Conservation (phyloP, 1,140 invertebrate genomes). For the Orchesella cincta region DNA sequence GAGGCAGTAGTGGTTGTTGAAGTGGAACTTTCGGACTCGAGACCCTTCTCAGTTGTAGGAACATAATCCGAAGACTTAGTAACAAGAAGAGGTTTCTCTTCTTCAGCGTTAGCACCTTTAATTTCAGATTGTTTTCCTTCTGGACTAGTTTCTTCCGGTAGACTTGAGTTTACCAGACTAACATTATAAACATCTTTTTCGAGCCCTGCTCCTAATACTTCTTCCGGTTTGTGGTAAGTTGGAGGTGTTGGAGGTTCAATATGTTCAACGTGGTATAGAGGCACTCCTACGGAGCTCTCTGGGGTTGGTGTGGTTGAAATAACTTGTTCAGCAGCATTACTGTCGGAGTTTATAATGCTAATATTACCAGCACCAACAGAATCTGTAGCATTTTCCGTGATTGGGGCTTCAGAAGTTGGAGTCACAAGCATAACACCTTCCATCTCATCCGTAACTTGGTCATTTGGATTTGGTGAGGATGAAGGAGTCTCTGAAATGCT, state of each 20-base stretch:
- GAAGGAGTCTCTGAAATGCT: conserved; percentile 13
- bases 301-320: conserved; percentile 16
- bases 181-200: conserved; percentile 14
- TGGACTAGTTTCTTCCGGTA: not conserved
- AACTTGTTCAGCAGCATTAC: not conserved
- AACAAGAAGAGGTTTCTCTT: not conserved
- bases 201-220: not conserved
- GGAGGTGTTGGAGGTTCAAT: conserved; percentile 47
- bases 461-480: conserved; percentile 40
- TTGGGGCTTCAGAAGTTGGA: conserved; percentile 37
- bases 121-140: not conserved
- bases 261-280: conserved; percentile 50
- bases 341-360: not conserved
- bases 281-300: conserved; percentile 47
- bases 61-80: not conserved
- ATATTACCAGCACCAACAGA: not conserved
- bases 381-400: conserved; percentile 41
- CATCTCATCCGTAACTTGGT: conserved; percentile 38
- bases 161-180: not conserved
- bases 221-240: conserved; percentile 49
- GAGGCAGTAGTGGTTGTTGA: not conserved
- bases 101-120: not conserved
- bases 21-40: not conserved
- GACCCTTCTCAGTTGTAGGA: not conserved
- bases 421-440: conserved; percentile 23